phyloP scores from a whole-genome alignment of 2,888 invertebrate species.

The Ephialtes manifestator region DNA sequence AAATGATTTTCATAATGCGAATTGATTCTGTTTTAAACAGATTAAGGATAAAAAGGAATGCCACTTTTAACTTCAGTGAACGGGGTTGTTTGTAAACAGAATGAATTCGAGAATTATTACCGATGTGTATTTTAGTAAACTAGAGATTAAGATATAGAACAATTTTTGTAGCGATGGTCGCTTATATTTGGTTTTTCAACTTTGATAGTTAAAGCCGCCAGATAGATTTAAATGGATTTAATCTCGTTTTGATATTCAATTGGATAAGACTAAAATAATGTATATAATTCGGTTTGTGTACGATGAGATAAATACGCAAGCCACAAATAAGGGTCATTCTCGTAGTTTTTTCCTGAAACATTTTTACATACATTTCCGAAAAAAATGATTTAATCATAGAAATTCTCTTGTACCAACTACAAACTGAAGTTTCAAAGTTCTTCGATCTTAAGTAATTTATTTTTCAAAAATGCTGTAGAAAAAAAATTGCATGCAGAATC shows the following conservation, averaged over 20 bases:
- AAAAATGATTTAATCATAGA: no score
- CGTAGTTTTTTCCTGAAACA: not conserved
- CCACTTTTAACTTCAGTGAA: no score
- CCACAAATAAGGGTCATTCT: not conserved
- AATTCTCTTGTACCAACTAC: no score
- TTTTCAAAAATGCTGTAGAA: not conserved
- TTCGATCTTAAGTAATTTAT: not conserved
- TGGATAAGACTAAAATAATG: not conserved
- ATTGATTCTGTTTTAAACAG: not conserved
- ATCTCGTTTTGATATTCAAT: slow-evolving; percentile 1
- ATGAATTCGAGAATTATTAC: slow-evolving; percentile 46
- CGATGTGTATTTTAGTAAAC: slow-evolving; percentile 73
- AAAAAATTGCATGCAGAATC: not conserved
- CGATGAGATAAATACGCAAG: not conserved
- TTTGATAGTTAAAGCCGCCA: slow-evolving; percentile 33
- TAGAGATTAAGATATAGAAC: slow-evolving; percentile 64
- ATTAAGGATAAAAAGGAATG: not conserved
- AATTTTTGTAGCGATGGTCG: slow-evolving; percentile 19
- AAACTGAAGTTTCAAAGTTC: not conserved
- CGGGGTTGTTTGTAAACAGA: slow-evolving; percentile 47
- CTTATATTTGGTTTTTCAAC: slow-evolving; percentile 20
- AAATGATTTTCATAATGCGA: slow-evolving; percentile 36
- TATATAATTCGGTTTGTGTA: not conserved
- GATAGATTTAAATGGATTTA: slow-evolving; percentile 38
- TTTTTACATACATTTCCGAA: not conserved